Evolutionary conservation across 2,113 vertebrate genomes (phyloP).

Genomic region (Thalassarche chlororhynchos): DNA sequence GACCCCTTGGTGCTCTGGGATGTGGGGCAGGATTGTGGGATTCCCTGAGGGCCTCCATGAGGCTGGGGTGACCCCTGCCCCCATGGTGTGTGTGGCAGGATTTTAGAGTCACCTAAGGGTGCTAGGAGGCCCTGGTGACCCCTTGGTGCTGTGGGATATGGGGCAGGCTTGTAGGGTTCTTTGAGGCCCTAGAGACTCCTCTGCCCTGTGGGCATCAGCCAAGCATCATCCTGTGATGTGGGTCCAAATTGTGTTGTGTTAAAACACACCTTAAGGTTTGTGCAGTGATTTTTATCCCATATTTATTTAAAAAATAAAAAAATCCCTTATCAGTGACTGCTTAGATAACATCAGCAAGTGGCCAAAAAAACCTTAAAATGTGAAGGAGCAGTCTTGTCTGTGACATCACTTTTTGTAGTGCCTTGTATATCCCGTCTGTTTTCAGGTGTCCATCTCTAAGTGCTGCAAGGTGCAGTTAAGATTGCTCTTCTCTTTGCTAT

Average conservation of each 20-base stretch:
- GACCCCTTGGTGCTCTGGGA: neutral
- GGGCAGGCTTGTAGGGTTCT: neutral
- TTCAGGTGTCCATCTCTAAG: neutral
- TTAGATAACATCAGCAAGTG: neutral
- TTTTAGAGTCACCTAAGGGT: neutral
- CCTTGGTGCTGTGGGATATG: fast-evolving
- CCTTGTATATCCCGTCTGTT: neutral
- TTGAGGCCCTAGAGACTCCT: neutral
- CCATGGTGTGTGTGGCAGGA: neutral
- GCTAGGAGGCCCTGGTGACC: neutral
- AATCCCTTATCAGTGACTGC: neutral
- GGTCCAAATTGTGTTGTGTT: neutral
- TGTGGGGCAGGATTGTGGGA: neutral
- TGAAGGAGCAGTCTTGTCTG: neutral
- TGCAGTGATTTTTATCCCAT: neutral
- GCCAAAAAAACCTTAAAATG: neutral
- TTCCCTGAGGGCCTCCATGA: fast-evolving
- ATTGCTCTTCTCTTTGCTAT: neutral
- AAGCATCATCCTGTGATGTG: too few species aligned
- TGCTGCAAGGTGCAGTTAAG: neutral
- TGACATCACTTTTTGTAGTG: neutral
- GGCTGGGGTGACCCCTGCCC: neutral
- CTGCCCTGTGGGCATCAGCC: neutral
- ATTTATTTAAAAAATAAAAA: neutral
- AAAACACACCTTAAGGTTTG: neutral